Percentiles rank a stretch among this genome's conserved stretches.
These are phyloP conservation scores for Phaethon lepturus DNA, from an alignment of 2,113 vertebrate genomes.

Conservation along the genomic window DNA sequence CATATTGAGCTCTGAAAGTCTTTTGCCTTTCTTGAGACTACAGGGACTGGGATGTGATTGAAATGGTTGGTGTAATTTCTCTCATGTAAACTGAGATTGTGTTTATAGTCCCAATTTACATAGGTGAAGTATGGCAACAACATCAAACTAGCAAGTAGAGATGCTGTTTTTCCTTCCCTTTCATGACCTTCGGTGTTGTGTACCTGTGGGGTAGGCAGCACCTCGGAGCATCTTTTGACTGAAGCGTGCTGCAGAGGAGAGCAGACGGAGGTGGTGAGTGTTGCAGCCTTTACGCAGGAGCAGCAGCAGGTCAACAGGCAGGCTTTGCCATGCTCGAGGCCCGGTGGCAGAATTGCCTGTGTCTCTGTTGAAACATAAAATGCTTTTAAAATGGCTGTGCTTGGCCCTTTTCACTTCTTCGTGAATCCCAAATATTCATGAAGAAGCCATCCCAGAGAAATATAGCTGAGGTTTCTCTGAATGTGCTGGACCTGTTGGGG, in stretches of 20 bases:
- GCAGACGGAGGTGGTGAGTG: not conserved
- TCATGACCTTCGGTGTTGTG: rapidly evolving
- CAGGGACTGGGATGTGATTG: not conserved
- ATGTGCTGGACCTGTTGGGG: not conserved
- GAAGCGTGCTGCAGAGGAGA: too few relatives aligned
- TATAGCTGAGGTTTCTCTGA: rapidly evolving
- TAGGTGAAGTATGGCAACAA: not conserved
- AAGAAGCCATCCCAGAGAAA: not conserved
- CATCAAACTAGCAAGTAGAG: not conserved
- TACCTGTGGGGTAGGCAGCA: not conserved
- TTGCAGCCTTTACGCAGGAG: not conserved
- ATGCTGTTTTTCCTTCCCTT: not conserved
- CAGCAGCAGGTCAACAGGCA: not conserved
- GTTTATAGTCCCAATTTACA: not conserved
- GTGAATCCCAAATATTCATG: rapidly evolving
- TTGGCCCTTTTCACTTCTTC: not conserved
- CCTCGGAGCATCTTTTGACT: not conserved
- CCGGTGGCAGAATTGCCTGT: rapidly evolving
- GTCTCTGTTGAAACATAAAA: rapidly evolving
- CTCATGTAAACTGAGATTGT: not conserved
- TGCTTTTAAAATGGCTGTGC: not conserved
- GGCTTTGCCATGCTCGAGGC: not conserved
- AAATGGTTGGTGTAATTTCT: not conserved
- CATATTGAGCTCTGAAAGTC: not conserved
- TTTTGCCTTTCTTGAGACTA: not conserved